Conservation (phyloP, 2,113 vertebrate genomes). For the Mustelus asterias region DNA sequence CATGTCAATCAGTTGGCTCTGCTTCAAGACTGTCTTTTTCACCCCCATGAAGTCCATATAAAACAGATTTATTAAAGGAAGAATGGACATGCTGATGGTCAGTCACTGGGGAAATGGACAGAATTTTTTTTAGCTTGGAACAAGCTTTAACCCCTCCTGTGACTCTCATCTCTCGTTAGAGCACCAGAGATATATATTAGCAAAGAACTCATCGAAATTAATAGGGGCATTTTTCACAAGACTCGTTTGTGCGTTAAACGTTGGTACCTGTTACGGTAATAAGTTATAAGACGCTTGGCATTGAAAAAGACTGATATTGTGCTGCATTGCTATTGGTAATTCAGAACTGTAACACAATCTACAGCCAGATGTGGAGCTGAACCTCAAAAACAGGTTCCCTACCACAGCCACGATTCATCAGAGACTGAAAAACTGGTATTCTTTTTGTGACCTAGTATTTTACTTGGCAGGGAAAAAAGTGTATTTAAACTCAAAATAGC, state of each 20-base stretch:
- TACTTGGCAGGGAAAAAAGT: slow-evolving; percentile 30
- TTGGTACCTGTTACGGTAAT: slow-evolving; percentile 27
- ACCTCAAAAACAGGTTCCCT: slow-evolving; percentile 29
- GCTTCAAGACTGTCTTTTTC: slow-evolving; percentile 50
- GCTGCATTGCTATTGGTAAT: slow-evolving; percentile 19
- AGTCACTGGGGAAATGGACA: slow-evolving; percentile 19
- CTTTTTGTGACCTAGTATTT: slow-evolving; percentile 37
- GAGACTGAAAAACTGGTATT: slow-evolving; percentile 33
- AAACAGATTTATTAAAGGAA: slow-evolving; percentile 50
- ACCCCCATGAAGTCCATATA: slow-evolving; percentile 52
- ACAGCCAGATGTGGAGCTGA: slow-evolving; percentile 32
- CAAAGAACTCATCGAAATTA: not conserved
- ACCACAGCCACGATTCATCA: slow-evolving; percentile 25
- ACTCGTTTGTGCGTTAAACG: not conserved
- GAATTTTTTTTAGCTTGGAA: not conserved
- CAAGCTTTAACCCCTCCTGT: not conserved
- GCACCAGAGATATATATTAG: not conserved
- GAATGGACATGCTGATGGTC: slow-evolving; percentile 13
- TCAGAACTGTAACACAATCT: slow-evolving; percentile 31
- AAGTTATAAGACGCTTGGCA: slow-evolving; percentile 3
- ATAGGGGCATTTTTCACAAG: not conserved
- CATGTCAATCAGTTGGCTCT: slow-evolving; percentile 36
- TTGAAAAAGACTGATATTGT: slow-evolving; percentile 30
- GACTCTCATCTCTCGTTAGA: not conserved
- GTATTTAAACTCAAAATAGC: slow-evolving; percentile 33